These are phyloP conservation scores for Aelia acuminata DNA, from an alignment of 2,888 invertebrate genomes.

Conservation along the genomic window DNA sequence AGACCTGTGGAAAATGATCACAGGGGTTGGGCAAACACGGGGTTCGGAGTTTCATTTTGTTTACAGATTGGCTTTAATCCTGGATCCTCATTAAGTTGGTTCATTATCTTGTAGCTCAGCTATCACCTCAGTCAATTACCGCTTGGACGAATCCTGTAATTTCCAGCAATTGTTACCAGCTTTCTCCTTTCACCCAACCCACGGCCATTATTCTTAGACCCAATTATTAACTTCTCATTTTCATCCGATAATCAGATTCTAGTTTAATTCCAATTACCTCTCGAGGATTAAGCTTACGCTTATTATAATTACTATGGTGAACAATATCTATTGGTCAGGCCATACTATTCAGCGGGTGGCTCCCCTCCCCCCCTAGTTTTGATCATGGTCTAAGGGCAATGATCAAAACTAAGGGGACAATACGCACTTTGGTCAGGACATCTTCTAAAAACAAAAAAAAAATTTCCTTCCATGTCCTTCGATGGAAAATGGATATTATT, in stretches of 20 bases:
- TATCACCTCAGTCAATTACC: constrained; percentile 18
- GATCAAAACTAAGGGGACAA: too few species aligned
- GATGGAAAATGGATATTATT: too few species aligned
- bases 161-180: neutral
- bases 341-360: too few species aligned
- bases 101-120: constrained; percentile 13
- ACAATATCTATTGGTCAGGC: neutral
- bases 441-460: too few species aligned
- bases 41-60: constrained; percentile 13
- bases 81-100: constrained; percentile 15
- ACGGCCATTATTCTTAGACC: neutral
- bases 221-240: constrained; percentile 34
- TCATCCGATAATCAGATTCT: neutral
- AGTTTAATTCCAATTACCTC: neutral
- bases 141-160: constrained; percentile 26
- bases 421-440: too few species aligned
- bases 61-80: constrained; percentile 40
- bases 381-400: too few species aligned
- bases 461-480: too few species aligned
- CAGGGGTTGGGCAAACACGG: neutral
- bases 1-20: neutral
- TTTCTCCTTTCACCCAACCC: neutral
- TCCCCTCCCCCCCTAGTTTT: too few species aligned
- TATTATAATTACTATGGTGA: neutral
- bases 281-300: too few species aligned